Conservation (phyloP, 2,888 invertebrate genomes). For the Junonia oenone region DNA sequence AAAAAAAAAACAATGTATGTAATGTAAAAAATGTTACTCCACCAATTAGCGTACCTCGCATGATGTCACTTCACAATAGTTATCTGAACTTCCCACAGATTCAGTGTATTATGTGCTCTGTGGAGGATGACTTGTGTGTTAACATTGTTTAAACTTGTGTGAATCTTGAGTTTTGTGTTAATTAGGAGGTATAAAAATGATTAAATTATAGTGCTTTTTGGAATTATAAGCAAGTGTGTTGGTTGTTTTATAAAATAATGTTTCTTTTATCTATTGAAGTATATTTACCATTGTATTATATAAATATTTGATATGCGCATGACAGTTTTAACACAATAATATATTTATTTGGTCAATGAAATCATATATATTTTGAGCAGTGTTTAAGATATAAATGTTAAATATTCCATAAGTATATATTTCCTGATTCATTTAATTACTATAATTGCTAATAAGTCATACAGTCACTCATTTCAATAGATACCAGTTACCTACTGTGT, state of each 20-base stretch:
- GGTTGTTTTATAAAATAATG: too few species aligned
- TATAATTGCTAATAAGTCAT: background rate
- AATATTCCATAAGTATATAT: background rate
- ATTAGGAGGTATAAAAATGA: background rate
- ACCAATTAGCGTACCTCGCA: slow-evolving; percentile 46
- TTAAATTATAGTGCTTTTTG: background rate
- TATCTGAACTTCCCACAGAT: slow-evolving; percentile 37
- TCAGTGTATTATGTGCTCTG: slow-evolving; percentile 22
- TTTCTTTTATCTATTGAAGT: too few species aligned
- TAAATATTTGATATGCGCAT: too few species aligned
- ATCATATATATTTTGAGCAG: too few species aligned
- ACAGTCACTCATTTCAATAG: too few species aligned
- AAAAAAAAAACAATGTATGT: slow-evolving; percentile 1
- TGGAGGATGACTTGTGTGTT: slow-evolving; percentile 8
- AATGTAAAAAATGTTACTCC: slow-evolving; percentile 24
- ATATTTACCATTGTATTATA: too few species aligned
- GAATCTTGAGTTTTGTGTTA: background rate
- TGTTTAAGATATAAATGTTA: too few species aligned
- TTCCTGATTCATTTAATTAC: slow-evolving; percentile 10
- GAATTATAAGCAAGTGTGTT: too few species aligned
- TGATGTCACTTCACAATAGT: slow-evolving; percentile 55
- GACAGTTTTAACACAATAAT: too few species aligned
- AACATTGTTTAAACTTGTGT: background rate
- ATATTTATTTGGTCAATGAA: too few species aligned
- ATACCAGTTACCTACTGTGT: too few species aligned